Conservation (phyloP, 1,140 invertebrate genomes). For the Liolophura sinensis region DNA sequence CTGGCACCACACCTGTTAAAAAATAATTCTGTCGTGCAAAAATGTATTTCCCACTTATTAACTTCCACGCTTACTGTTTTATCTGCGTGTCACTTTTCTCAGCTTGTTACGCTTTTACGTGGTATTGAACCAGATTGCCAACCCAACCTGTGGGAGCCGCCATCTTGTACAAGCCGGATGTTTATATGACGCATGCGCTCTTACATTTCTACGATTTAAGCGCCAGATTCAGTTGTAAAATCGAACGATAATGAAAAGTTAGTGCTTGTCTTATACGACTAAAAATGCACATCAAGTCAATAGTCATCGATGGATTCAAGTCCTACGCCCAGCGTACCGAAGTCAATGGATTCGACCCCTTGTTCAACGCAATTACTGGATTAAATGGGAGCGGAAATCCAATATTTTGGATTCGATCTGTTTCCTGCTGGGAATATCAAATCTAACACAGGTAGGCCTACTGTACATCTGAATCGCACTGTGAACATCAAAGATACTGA, state of each 20-base stretch:
- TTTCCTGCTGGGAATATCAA: constrained; percentile 96
- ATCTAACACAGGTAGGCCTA: constrained; percentile 79
- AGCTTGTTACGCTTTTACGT: no score
- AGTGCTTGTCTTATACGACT: neutral
- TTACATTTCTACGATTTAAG: neutral
- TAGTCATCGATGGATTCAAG: constrained; percentile 97
- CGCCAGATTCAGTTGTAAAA: constrained; percentile 5
- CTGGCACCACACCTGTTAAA: no score
- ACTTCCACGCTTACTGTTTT: no score
- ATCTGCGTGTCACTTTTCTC: no score
- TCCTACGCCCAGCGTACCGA: constrained; percentile 93
- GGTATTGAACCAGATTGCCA: neutral
- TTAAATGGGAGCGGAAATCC: constrained; percentile 97
- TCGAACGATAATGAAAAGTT: neutral
- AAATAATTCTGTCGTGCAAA: no score
- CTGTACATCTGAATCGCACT: neutral
- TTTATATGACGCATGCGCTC: neutral
- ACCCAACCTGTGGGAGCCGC: neutral
- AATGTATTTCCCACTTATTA: no score
- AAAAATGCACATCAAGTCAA: constrained; percentile 92
- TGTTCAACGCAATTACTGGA: constrained; percentile 99
- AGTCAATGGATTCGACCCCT: constrained; percentile 90
- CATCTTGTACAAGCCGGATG: neutral
- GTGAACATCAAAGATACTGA: no score
- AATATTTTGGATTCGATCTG: constrained; percentile 99